Evolutionary conservation across 2,113 vertebrate species (phyloP), one percentile per base, ranked within the genome.

Genomic region (Rana temporaria): DNA sequence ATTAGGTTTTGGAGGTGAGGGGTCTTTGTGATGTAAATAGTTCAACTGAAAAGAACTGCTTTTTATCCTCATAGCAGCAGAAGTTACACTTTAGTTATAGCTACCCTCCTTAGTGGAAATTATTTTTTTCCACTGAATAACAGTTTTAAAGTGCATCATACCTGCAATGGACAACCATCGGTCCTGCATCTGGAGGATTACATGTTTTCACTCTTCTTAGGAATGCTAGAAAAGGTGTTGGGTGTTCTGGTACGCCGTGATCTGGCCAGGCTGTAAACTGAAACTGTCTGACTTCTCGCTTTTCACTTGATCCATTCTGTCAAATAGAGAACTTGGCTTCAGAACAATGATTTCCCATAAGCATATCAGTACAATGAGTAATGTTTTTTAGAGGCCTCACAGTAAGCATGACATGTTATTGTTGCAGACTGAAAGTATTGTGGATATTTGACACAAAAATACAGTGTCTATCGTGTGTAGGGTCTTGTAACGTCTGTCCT

Each of bases 181-280:
- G 98, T 75, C 98, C 98, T 0, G 98, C 98, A 59, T 99, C 98
- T 19, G 97, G 96, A 14, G 98, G 98, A 88, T 99, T 99, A 90
- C 98, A 99, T 62, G 98, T 96, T 91, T 99, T 99, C 80, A 99
- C 96, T 88, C 98, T 92, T 83, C 98, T 88, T 75, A 99, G 89
- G 89, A 99, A 99, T 91, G 98, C 98, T 81, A 99, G 91, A 84
- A 99, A 99, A 0, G 97, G 98, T 18, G 98, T 99, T 17, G 98
- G 98, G 85, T 99, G 98, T 70, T 99, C 98, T 1, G 98, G 98
- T 60, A 99, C 98, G 22, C 98, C 98, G 2, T 99, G 98, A 87
- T 99, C 98, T n/a, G 98, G 98, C 98, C 98, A 99, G 60, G 98
- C 98, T 48, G 98, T 99, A 89, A 99, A 99, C 92, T 99, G 98